Conservation (phyloP, 2,797 vertebrate species). For the Etheostoma nigrum region DNA sequence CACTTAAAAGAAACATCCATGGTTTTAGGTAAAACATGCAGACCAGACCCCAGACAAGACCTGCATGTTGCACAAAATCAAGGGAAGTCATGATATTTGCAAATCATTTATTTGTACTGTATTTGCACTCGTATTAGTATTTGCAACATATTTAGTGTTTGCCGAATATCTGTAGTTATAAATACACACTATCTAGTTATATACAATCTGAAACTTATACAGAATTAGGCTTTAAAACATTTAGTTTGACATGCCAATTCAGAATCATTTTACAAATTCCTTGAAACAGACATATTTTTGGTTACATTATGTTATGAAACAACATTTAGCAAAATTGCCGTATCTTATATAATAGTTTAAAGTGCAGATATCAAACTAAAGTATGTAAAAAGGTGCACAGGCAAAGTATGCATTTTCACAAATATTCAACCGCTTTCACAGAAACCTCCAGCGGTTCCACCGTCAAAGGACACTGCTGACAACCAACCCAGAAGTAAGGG, state of each 20-base stretch:
- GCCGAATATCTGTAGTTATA: not conserved
- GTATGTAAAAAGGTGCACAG: no score
- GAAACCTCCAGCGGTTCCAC: constrained; percentile 66
- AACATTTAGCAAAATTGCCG: not conserved
- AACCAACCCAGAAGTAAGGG: constrained; percentile 84
- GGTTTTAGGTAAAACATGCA: not conserved
- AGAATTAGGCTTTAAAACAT: not conserved
- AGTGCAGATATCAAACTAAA: not conserved
- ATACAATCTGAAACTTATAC: no score
- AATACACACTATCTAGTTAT: no score
- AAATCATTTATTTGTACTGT: constrained; percentile 33
- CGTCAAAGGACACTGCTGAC: constrained; percentile 73
- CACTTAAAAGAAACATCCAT: not conserved
- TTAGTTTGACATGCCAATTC: constrained; percentile 9
- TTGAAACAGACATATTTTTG: not conserved
- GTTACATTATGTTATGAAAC: not conserved
- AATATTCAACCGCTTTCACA: constrained; percentile 41
- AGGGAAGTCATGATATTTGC: not conserved
- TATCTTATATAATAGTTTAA: not conserved
- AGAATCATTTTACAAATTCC: not conserved
- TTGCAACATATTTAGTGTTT: constrained; percentile 11
- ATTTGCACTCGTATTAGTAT: not conserved
- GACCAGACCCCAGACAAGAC: not conserved
- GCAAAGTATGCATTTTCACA: constrained; percentile 18
- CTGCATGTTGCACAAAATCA: not conserved